These are phyloP conservation scores for Alouatta palliata DNA, from an alignment of 2,113 vertebrate species.

Conservation along the genomic window DNA sequence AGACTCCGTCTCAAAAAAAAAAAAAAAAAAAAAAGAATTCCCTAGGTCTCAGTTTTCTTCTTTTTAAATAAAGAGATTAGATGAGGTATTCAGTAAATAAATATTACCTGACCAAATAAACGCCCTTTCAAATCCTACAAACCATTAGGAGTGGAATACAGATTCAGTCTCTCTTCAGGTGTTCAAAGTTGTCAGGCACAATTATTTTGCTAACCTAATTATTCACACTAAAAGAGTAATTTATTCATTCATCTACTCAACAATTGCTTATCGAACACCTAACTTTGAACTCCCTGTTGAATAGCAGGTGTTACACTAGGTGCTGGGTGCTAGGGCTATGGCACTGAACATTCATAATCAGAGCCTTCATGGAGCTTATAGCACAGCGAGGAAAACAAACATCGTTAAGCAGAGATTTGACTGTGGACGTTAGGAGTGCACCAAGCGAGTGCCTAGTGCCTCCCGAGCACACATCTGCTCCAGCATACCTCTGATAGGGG, in stretches of 20 bases:
- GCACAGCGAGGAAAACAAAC: not conserved
- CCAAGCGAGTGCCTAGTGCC: rapidly evolving
- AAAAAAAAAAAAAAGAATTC: not conserved
- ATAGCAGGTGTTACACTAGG: not conserved
- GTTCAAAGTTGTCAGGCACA: not conserved
- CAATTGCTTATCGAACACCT: not conserved
- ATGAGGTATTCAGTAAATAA: not conserved
- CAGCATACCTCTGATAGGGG: conserved; percentile 89
- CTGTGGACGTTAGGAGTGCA: rapidly evolving
- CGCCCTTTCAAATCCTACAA: not conserved
- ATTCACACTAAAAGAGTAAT: not conserved
- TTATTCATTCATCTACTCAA: not conserved
- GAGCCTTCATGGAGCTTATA: not conserved
- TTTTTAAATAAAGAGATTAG: not conserved
- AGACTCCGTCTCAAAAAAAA: too few relatives aligned
- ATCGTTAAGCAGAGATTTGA: not conserved
- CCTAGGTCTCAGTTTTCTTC: not conserved
- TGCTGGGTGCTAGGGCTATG: not conserved
- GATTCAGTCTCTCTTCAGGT: not conserved
- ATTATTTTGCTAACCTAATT: not conserved
- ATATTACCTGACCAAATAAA: not conserved
- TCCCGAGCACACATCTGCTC: rapidly evolving
- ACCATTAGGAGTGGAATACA: not conserved
- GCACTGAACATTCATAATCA: rapidly evolving
- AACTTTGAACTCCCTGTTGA: too few relatives aligned